A percentile compares a stretch with the other conserved stretches of the same genome.
Evolutionary conservation across 2,113 vertebrate genomes (phyloP).

Genomic region (Eupsittula cactorum): DNA sequence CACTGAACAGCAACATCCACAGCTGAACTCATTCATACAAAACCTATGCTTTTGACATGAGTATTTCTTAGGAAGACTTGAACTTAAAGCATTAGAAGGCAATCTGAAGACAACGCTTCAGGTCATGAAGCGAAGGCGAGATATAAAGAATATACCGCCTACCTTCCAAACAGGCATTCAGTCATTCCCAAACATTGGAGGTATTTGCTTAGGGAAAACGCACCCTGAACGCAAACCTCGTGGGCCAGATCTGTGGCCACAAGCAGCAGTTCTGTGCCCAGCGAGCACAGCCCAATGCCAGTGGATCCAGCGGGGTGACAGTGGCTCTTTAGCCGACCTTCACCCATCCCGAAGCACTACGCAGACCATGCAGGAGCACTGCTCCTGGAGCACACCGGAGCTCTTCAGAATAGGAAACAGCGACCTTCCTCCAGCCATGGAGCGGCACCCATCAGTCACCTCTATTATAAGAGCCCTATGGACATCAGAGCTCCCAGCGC

Average conservation of each 20-base stretch:
- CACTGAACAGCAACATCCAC: neutral
- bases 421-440: rapidly evolving
- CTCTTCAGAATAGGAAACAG: neutral
- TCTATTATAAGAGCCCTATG: rapidly evolving
- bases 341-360: rapidly evolving
- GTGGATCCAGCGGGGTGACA: rapidly evolving
- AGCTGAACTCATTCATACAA: neutral
- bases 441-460: neutral
- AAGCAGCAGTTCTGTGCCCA: rapidly evolving
- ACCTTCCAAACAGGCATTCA: neutral
- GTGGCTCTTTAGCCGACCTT: neutral
- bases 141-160: neutral
- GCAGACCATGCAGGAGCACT: neutral
- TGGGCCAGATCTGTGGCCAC: rapidly evolving
- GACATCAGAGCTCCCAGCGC: neutral
- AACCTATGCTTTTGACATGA: neutral
- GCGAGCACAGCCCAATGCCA: neutral
- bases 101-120: neutral
- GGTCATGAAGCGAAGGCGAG: neutral
- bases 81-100: neutral
- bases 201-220: neutral
- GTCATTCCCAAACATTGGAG: neutral
- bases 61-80: neutral
- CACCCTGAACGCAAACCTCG: neutral
- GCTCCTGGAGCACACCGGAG: too few relatives aligned